Evolutionary conservation across 2,113 vertebrate genomes (phyloP), one percentile per base, ranked within the genome.

Genomic region (Sclerurus mexicanus): DNA sequence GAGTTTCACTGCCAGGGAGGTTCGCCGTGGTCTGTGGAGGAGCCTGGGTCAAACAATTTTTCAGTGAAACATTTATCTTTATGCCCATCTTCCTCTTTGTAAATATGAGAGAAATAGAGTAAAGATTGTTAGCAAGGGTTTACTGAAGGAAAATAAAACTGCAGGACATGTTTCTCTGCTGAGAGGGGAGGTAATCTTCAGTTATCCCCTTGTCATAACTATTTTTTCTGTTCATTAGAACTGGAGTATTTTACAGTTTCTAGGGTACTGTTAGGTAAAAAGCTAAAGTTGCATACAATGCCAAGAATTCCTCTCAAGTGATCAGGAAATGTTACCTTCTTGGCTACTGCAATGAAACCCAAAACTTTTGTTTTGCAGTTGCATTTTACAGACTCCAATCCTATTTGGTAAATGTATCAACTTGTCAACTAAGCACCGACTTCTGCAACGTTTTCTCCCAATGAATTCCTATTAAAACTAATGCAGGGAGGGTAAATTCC

Each of bases 291-390:
- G 66, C 18, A 59, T 52, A 52, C n/a, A 46, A 68, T 55, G 67
- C 58, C 2, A 17, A 82, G 67, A 94, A 91, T 56, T 96, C 69
- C 15, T 76, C 87, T 89, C 77, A 37, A 86, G 91, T 89, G 85
- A 89, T 91, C 24, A 67, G 77, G 62, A 75, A 87, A 96, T 6
- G 24, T 92, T 94, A 94, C 89, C 84, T 91, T 93, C 77, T 95
- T 96, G 84, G 74, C 87, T 92, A 79, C 66, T 58, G 58, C 87
- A 79, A 35, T 56, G 81, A 94, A 97, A 97, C 24, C 25, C 1
- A 56, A 92, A 74, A 68, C 84, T 92, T 92, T 80, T 94, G 87
- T 89, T 95, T 95, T 93, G 56, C 22, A 85, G 60, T 82, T 91
- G 66, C 8, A 2, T 91, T 95, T 84, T 89, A 58, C 77, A 82